These are phyloP conservation scores for Cranoglanis bouderius DNA, from an alignment of 2,113 vertebrate species.

Conservation along the genomic window DNA sequence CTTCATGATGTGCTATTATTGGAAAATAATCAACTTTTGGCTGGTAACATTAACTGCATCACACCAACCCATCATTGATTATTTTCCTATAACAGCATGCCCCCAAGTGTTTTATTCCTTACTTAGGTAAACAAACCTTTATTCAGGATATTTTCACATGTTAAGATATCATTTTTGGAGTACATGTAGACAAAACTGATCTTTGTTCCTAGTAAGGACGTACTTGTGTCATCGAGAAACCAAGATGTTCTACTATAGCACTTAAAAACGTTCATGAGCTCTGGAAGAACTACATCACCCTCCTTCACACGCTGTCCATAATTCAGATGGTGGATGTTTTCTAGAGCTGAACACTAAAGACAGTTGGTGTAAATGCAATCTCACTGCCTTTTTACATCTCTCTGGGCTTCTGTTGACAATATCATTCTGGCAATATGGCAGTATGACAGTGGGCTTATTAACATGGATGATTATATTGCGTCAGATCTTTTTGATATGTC, in stretches of 20 bases:
- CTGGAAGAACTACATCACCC: not conserved
- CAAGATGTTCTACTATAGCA: slow-evolving; percentile 19
- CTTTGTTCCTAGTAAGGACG: slow-evolving; percentile 3
- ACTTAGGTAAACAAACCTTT: no score
- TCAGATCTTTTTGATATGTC: slow-evolving; percentile 45
- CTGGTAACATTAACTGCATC: not conserved
- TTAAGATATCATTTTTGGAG: not conserved
- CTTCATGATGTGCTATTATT: not conserved
- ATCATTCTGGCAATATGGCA: slow-evolving; percentile 24
- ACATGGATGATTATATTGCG: slow-evolving; percentile 37
- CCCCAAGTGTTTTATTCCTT: not conserved
- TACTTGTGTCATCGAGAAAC: not conserved
- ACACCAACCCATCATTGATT: not conserved
- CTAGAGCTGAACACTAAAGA: slow-evolving; percentile 23
- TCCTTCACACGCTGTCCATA: slow-evolving; percentile 13
- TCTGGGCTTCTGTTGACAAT: slow-evolving; percentile 42
- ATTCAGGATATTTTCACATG: slow-evolving; percentile 13
- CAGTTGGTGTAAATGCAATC: slow-evolving; percentile 40
- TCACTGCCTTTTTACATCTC: slow-evolving; percentile 59
- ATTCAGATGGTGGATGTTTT: slow-evolving; percentile 31
- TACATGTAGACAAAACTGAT: not conserved
- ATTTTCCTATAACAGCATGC: not conserved
- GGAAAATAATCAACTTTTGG: not conserved
- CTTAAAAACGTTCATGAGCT: slow-evolving; percentile 2
- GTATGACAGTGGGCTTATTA: slow-evolving; percentile 21